Evolutionary conservation across 2,113 vertebrate species (phyloP), one percentile per base, ranked within the genome.

Genomic region (Columba livia): DNA sequence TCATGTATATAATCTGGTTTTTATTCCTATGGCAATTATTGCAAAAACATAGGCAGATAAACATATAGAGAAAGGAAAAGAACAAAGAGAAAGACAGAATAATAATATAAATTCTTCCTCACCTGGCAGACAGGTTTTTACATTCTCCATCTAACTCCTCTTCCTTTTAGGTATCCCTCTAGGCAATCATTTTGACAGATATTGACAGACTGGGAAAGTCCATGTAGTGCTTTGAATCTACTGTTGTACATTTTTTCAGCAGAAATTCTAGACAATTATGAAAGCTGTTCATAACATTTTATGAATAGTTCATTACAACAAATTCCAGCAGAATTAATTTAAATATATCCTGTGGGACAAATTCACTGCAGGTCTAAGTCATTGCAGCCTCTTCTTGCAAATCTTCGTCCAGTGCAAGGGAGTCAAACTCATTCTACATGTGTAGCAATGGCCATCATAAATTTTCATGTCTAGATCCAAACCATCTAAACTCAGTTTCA

Each of bases 271-370:
- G 38, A 65, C 65, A 90, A 72, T 84, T 90, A 65, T 67, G 21
- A 89, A 90, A 92, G 42, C 28, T 53, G 9, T 47, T 95, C 32
- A 86, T 92, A 93, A 65, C 2, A 86, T 74, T 96, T 92, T 84
- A 90, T 81, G 65, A 92, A 83, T 67, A 86, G 75, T 48, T 96
- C 48, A 86, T 92, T 91, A 38, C 58, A 91, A 89, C 28, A 87
- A 73, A 80, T 8, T 74, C 40, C n/a, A 86, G 5, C 6, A 88
- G 54, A 88, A 94, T 85, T 95, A 78, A 94, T 94, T 81, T 84
- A 71, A 91, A 86, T 64, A 50, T 71, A 23, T 77, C 38, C 32
- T 44, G 14, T 64, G 77, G 57, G 75, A 80, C 16, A 78, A 44
- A 93, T 80, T 89, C 60, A 51, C 32, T 71, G 42, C 38, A 71